Conservation (phyloP, 2,888 invertebrate species). For the Caenorhabditis sp. region DNA sequence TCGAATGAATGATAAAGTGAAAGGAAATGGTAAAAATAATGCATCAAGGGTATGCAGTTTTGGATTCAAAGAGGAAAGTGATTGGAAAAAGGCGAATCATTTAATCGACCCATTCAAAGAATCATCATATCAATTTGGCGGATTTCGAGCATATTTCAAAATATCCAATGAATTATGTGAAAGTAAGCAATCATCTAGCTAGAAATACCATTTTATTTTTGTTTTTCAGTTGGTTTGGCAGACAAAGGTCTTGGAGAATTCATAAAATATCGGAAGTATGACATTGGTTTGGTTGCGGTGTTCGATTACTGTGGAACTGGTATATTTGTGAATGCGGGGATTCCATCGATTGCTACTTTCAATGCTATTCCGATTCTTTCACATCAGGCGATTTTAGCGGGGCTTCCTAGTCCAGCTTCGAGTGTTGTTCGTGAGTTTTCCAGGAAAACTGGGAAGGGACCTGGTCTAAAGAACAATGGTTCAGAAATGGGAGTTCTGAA, state of each 20-base stretch:
- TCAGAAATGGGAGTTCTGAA: too few species aligned
- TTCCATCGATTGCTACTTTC: slow-evolving; percentile 16
- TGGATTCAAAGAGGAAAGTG: slow-evolving; percentile 25
- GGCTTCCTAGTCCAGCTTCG: slow-evolving; percentile 21
- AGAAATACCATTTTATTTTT: neutral
- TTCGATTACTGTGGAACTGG: slow-evolving; percentile 37
- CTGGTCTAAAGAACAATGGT: too few species aligned
- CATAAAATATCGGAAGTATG: slow-evolving; percentile 28
- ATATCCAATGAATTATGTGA: slow-evolving; percentile 22
- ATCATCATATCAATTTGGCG: slow-evolving; percentile 6
- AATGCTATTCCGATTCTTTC: slow-evolving; percentile 16
- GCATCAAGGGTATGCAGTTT: slow-evolving; percentile 17
- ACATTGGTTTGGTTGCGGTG: slow-evolving; percentile 28
- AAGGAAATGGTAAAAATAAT: slow-evolving; percentile 25
- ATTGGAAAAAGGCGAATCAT: slow-evolving; percentile 29
- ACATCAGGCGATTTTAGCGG: neutral
- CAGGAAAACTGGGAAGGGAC: too few species aligned
- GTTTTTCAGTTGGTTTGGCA: slow-evolving; percentile 22
- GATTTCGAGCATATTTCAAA: slow-evolving; percentile 10
- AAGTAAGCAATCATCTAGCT: too few species aligned
- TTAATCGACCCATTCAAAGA: slow-evolving; percentile 32
- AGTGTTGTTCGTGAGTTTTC: slow-evolving; percentile 8
- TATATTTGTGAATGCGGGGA: slow-evolving; percentile 7
- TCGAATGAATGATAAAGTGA: slow-evolving; percentile 32
- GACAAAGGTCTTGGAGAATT: slow-evolving; percentile 27